Percentiles rank a stretch among this genome's conserved stretches.
These are phyloP conservation scores for Tokudaia tokunoshimensis DNA, from an alignment of 2,797 vertebrate species.

Conservation along the genomic window DNA sequence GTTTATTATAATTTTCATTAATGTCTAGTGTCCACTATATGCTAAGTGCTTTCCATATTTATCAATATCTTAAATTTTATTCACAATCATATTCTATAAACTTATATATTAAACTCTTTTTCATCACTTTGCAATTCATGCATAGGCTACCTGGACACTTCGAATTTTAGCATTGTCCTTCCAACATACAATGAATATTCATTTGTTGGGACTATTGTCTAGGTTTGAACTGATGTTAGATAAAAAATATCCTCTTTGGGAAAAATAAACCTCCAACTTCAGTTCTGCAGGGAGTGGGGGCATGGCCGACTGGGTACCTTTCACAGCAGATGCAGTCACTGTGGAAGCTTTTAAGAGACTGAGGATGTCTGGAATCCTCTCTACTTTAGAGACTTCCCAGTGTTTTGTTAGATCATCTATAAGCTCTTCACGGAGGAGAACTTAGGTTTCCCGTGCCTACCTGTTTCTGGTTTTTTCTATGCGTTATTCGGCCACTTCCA, in stretches of 20 bases:
- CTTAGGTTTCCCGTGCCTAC: background rate
- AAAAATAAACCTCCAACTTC: background rate
- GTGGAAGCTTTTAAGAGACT: slow-evolving; percentile 6
- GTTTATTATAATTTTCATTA: slow-evolving; percentile 45
- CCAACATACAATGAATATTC: background rate
- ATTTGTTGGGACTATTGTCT: background rate
- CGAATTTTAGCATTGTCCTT: background rate
- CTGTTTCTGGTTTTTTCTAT: background rate
- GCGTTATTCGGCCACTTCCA: background rate
- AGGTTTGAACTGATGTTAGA: slow-evolving; percentile 16
- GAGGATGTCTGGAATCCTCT: background rate
- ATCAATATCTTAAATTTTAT: slow-evolving; percentile 38
- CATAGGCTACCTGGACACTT: background rate
- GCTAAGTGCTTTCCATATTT: slow-evolving; percentile 35
- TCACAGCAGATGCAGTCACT: background rate
- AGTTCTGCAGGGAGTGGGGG: background rate
- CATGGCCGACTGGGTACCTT: background rate
- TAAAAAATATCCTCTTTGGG: slow-evolving; percentile 10
- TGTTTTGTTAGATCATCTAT: slow-evolving; percentile 20
- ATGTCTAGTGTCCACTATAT: background rate
- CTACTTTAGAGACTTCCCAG: background rate
- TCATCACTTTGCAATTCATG: slow-evolving; percentile 21
- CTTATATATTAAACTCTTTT: background rate
- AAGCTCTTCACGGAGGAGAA: background rate
- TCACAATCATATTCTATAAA: background rate